Base-by-base conservation (phyloP, 2,888 invertebrate genomes). In the Notocelia uddmanniana region DNA sequence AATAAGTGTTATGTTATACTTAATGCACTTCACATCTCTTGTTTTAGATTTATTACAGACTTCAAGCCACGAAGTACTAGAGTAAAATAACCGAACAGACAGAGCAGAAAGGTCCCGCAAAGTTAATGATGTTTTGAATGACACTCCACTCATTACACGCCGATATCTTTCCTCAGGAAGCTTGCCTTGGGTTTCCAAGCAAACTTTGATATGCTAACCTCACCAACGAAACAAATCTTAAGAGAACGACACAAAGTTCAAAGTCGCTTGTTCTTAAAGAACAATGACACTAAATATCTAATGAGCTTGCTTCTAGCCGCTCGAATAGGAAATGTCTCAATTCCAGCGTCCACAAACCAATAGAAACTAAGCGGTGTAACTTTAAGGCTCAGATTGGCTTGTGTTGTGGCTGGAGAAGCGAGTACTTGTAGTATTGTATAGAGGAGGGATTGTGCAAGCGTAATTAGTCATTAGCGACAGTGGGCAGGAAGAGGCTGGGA, bases 381-480 rank as follows among this genome's bases (percentile, higher is more conserved):
- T 41, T 54, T 84, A 89, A 78, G 81, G 84, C 81, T 68, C 74
- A 76, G 64, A 79, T 78, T 87, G 18, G 74, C 71, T 71, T 86
- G 82, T 10, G 19, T 8, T 11, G 6, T 31, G 45, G 41, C 13
- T 64, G 62, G 63, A 68, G 73, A 75, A 76, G 76, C 76, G 79
- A 81, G 79, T 83, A 83, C 83, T 80, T 83, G 83, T 83, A 83
- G 84, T 83, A 84, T 81, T 83, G 83, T 82, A 86, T 83, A 78
- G 79, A 83, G 81, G 85, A 85, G 83, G 88, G 89, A 90, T 90
- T 87, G 88, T 89, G 88, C 89, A 89, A 87, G 86, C 86, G 87
- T 91, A 92, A 92, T 92, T 91, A 91, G 92, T 92, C 89, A 90
- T 91, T 92, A 92, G 89, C 85, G 89, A 89, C 88, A 85, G 84